A percentile compares a stretch with the other conserved stretches of the same genome.
phyloP scores from a whole-genome alignment of 2,888 invertebrate genomes.

The Amaurobius ferox region DNA sequence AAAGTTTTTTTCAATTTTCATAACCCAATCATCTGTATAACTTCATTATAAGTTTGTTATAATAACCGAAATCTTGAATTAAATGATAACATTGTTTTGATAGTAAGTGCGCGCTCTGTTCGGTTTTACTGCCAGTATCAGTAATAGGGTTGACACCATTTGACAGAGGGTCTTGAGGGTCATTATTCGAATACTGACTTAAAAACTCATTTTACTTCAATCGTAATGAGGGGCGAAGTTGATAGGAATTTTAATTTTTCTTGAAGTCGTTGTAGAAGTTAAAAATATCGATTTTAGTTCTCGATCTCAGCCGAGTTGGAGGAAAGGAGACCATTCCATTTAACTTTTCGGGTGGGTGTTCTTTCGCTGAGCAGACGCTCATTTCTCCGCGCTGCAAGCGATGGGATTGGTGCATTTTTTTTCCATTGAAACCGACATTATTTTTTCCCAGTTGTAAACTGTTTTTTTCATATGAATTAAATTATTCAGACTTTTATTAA shows the following conservation, averaged over 20 bases:
- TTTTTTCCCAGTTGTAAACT: too few species aligned
- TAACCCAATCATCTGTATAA: background rate
- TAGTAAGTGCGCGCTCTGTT: conserved; percentile 52
- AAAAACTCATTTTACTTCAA: background rate
- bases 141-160: conserved; percentile 46
- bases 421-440: background rate
- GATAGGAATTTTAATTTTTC: background rate
- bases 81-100: conserved; percentile 57
- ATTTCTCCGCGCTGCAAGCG: conserved; percentile 4
- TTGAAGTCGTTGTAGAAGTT: background rate
- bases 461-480: background rate
- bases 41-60: background rate
- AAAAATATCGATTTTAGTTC: background rate
- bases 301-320: background rate
- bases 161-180: conserved; percentile 41
- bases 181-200: background rate
- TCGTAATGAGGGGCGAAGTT: background rate
- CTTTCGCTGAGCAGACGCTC: conserved; percentile 17
- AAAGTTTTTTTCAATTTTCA: background rate
- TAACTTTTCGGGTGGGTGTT: conserved; percentile 62
- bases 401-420: background rate
- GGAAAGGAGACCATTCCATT: conserved; percentile 57
- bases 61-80: background rate
- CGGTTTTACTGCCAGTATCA: conserved; percentile 37
- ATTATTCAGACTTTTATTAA: too few species aligned